Conservation (phyloP, 2,113 vertebrate species). For the Pandion haliaetus region DNA sequence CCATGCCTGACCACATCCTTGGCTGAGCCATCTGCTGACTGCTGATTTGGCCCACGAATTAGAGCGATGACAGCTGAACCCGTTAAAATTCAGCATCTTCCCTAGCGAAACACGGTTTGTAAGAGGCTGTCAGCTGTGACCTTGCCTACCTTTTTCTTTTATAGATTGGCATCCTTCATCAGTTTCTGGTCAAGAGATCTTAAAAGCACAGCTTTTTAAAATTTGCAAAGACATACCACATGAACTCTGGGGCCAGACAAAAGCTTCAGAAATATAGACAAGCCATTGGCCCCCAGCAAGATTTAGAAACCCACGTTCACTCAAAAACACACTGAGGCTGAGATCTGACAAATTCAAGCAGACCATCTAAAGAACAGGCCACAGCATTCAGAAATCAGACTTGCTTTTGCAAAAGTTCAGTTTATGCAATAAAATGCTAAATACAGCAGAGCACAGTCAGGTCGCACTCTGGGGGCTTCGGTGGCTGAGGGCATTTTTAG, state of each 20-base stretch:
- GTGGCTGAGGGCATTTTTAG: neutral
- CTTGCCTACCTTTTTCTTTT: neutral
- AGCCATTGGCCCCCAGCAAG: neutral
- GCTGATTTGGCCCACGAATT: neutral
- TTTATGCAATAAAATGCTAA: neutral
- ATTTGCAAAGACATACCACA: neutral
- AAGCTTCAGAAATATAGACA: neutral
- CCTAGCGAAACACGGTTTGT: neutral
- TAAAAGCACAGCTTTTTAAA: neutral
- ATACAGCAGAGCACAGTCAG: neutral
- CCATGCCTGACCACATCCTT: neutral
- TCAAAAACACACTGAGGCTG: neutral
- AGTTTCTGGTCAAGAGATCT: neutral
- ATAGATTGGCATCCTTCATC: neutral
- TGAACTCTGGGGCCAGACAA: neutral
- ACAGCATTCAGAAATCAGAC: neutral
- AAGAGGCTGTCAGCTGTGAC: neutral
- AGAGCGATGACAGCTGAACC: neutral
- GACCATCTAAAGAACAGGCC: neutral
- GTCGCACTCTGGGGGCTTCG: neutral
- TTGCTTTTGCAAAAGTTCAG: neutral
- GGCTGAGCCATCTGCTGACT: constrained; percentile 37
- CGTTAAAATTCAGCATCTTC: neutral
- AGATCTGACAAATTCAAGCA: neutral
- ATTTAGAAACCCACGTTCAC: neutral